phyloP scores from a whole-genome alignment of 92 coral and sea anemone species.

The Zoanthus sansibaricus region DNA sequence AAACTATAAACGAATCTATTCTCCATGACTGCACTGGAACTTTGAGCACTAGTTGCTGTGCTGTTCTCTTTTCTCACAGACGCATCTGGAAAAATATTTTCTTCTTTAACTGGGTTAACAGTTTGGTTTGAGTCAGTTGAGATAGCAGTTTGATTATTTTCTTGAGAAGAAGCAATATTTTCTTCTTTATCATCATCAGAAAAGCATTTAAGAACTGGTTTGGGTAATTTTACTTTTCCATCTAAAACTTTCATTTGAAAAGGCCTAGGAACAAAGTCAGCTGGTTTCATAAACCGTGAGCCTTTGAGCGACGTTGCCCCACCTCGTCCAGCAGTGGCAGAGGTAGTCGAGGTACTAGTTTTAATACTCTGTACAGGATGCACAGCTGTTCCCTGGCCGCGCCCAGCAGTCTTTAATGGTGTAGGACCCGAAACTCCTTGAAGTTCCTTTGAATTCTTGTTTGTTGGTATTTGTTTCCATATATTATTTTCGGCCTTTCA shows the following conservation, averaged over 20 bases:
- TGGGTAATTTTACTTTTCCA: slow-evolving; percentile 26
- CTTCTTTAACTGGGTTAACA: background rate
- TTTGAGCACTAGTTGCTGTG: background rate
- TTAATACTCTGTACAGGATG: background rate
- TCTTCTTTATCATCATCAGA: slow-evolving; percentile 13
- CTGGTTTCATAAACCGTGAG: slow-evolving; percentile 34
- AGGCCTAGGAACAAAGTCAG: slow-evolving; percentile 43
- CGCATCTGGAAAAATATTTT: slow-evolving; percentile 30
- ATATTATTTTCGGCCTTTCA: no score
- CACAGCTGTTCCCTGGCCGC: background rate
- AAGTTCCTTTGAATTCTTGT: background rate
- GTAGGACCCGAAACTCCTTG: background rate
- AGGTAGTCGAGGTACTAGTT: background rate
- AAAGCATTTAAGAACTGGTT: slow-evolving; percentile 31
- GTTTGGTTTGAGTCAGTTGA: background rate
- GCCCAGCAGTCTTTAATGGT: background rate
- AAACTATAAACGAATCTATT: background rate
- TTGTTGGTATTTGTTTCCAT: background rate
- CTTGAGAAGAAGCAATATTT: slow-evolving; percentile 22
- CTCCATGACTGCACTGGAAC: background rate
- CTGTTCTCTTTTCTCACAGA: background rate
- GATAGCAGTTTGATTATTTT: background rate
- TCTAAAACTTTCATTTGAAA: slow-evolving; percentile 43
- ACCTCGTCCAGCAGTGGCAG: slow-evolving; percentile 10
- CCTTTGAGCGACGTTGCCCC: slow-evolving; percentile 3